phyloP scores from a whole-genome alignment of 2,113 vertebrate species.

The Platycercus adscitus region DNA sequence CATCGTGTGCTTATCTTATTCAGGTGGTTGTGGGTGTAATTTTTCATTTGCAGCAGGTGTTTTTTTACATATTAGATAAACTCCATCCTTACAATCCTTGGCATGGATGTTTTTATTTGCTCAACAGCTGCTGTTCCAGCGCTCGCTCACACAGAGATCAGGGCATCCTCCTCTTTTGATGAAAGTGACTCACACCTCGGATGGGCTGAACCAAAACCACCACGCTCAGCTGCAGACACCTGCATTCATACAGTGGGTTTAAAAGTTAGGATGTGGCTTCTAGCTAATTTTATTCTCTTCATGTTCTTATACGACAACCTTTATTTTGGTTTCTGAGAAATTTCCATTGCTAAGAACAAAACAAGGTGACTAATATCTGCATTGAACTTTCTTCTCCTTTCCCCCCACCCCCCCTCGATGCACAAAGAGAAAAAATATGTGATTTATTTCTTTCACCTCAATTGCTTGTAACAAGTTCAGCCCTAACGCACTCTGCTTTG shows the following conservation, averaged over 20 bases:
- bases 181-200: slow-evolving; percentile 54
- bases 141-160: slow-evolving; percentile 22
- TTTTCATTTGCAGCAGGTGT: slow-evolving; percentile 70
- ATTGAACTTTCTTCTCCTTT: slow-evolving; percentile 26
- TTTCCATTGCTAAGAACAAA: slow-evolving; percentile 55
- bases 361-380: slow-evolving; percentile 44
- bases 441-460: slow-evolving; percentile 51
- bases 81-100: slow-evolving; percentile 51
- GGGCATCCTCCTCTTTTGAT: slow-evolving; percentile 47
- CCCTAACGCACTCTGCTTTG: not conserved
- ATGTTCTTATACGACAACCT: slow-evolving; percentile 10
- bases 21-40: slow-evolving; percentile 72
- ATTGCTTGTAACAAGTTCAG: not conserved
- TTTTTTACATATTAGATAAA: slow-evolving; percentile 72
- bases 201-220: slow-evolving; percentile 56
- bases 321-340: slow-evolving; percentile 58
- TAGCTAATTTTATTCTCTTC: slow-evolving; percentile 39
- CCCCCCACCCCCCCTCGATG: not conserved
- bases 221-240: slow-evolving; percentile 61
- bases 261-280: slow-evolving; percentile 56
- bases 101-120: slow-evolving; percentile 64
- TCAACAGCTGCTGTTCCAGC: slow-evolving; percentile 59
- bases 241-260: slow-evolving; percentile 25
- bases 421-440: slow-evolving; percentile 3
- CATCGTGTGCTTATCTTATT: slow-evolving; percentile 62